Evolutionary conservation across 1,140 invertebrate genomes (phyloP), one percentile per base, ranked within the genome.

Genomic region (Orius laevigatus): DNA sequence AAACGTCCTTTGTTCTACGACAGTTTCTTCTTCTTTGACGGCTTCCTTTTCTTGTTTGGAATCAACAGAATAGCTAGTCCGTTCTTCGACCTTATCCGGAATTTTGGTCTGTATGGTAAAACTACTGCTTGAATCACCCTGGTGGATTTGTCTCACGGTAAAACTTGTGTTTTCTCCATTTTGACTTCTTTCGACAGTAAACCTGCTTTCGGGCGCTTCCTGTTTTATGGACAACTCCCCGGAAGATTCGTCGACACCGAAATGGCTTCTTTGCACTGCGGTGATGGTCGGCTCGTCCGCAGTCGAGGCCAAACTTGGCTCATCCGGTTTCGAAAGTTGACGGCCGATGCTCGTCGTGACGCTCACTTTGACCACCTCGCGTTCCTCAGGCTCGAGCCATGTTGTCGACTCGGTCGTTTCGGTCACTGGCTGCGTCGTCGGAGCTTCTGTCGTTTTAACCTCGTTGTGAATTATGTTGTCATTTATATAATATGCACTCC

Each of bases 221-320:
- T 15, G 35, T 11, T 38, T 34, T 18, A 18, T 50, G 32, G 19
- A n/a, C 10, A 3, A 68, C 66, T 14, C 33, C 9, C 44, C 38
- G 10, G 63, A 60, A 1, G 59, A 64, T 55, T 74, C 72, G 38
- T 74, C 71, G 0, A 74, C 66, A 9, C 62, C 67, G 50, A 75
- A 70, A 43, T 72, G 69, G 50, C 66, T 70, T 53, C 68, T 64
- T 48, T 70, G 71, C 0, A 67, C 65, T 0, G 71, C 69, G 0
- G 70, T 64, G 20, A 72, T 64, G 34, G 68, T 71, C 8, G 59
- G 50, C 56, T 67, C 57, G 25, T 71, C 66, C 52, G 25, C 25
- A 25, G 25, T 25, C 8, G 25, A 25, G 25, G 25, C 25, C 25
- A 25, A 25, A 25, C 25, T 25, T 8, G 25, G 25, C 8, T 25